Base-by-base conservation (phyloP, 2,888 invertebrate species). In the Terebella lapidaria region DNA sequence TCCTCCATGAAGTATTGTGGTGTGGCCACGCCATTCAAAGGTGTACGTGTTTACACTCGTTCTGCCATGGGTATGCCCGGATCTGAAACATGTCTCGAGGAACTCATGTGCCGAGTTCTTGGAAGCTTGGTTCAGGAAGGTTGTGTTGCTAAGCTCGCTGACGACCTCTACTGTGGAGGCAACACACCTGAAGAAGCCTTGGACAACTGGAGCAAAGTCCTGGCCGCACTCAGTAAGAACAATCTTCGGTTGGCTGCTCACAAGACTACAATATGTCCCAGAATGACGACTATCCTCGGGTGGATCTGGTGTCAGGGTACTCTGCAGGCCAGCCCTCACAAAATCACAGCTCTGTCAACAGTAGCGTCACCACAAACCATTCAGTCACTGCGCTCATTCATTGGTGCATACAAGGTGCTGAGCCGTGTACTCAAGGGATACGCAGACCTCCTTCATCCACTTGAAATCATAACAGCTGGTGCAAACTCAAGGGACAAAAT, bases 21-120 rank as follows among this genome's bases (percentile, higher is more conserved):
- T 2, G 65, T 71, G 5, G 64, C 59, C 3, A 71, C 68, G 1
- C 71, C 67, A 52, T 70, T 61, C 54, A 30, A 58, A 2, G 68
- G 68, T 18, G 56, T 66, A 5, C 52, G 67, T 10, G 67, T 70
- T 0, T 71, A 70, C 49, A 61, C 66, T 2, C 29, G 67, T 18
- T 69, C 65, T 53, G 69, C 69, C 2, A 70, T 70, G 70, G 70
- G 71, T 1, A 70, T 69, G 67, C 70, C 66, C 1, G 66, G 67
- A 2, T 67, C 67, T 20, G 68, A 70, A 61, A 70, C 67, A 0
- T 65, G 61, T 4, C 56, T 70, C 0, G 68, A 69, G 28, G 70
- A 71, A 56, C 28, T 69, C 3, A 69, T 67, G 64, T 66, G 62
- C 26, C 56, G 67, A 2, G 64, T 68, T 2, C 54, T 69, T 3